A percentile compares a stretch with the other conserved stretches of the same genome.
These are phyloP conservation scores for Tragelaphus buxtoni DNA, from an alignment of 2,113 vertebrate genomes.

Conservation along the genomic window DNA sequence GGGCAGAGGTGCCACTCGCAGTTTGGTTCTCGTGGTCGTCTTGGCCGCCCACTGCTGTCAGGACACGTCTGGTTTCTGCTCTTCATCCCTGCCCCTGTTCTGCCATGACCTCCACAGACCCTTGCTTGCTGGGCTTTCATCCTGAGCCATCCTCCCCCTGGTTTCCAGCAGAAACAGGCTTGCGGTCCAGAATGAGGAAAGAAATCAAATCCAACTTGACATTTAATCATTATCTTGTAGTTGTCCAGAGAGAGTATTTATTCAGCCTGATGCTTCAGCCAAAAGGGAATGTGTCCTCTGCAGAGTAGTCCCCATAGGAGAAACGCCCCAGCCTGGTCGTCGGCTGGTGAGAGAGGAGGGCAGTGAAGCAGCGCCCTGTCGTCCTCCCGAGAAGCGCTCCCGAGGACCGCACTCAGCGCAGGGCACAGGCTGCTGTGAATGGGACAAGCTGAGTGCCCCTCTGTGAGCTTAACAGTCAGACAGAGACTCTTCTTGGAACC, in stretches of 20 bases:
- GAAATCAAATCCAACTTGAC: not conserved
- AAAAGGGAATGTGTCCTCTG: not conserved
- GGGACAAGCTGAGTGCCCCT: not conserved
- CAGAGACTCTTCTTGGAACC: not conserved
- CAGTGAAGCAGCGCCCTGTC: accelerated
- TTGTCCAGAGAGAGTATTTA: not conserved
- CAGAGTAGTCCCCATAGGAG: not conserved
- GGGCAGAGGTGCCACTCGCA: not conserved
- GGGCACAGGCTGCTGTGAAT: not conserved
- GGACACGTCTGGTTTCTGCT: not conserved
- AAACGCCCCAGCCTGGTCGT: accelerated
- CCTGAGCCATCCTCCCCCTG: not conserved
- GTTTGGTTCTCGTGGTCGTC: not conserved
- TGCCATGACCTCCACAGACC: accelerated
- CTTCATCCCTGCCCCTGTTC: not conserved
- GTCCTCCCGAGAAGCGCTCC: not conserved
- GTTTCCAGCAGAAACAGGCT: not conserved
- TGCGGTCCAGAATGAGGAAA: not conserved
- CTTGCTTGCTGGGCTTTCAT: not conserved
- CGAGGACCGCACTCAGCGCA: accelerated
- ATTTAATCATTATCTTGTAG: not conserved
- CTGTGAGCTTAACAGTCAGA: not conserved
- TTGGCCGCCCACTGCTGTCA: not conserved
- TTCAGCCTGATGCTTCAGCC: not conserved
- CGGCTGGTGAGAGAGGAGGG: not conserved